phyloP scores from a whole-genome alignment of 2,797 vertebrate species.

The Staurois parvus region DNA sequence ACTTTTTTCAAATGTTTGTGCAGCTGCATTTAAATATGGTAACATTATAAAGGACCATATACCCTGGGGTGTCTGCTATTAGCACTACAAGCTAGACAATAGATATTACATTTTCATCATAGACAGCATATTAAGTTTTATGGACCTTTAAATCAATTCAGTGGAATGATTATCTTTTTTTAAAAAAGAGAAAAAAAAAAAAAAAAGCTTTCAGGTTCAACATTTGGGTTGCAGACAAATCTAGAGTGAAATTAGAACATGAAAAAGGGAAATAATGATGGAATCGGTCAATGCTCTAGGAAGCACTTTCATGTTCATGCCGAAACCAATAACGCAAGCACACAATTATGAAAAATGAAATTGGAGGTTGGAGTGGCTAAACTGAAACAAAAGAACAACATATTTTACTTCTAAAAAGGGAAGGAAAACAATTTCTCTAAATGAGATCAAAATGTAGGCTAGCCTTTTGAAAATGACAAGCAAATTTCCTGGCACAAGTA shows the following conservation, averaged over 20 bases:
- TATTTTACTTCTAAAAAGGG: conserved; percentile 47
- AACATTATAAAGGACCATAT: background rate
- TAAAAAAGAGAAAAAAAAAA: background rate
- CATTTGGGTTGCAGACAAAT: background rate
- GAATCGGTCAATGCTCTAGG: conserved; percentile 30
- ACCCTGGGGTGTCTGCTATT: too few relatives aligned
- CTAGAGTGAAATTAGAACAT: background rate
- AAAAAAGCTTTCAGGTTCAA: background rate
- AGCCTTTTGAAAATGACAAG: conserved; percentile 20
- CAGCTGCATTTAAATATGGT: background rate
- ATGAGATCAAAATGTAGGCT: conserved; percentile 50
- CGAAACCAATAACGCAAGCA: conserved; percentile 38
- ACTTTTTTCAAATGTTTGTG: too few relatives aligned
- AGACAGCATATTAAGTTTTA: background rate
- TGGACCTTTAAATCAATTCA: background rate
- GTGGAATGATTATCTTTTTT: background rate
- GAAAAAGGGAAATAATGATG: background rate
- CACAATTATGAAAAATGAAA: conserved; percentile 54
- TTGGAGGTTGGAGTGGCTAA: conserved; percentile 24
- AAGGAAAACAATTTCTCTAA: conserved; percentile 50
- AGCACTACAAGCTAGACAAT: background rate
- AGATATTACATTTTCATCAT: background rate
- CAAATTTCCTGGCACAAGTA: conserved; percentile 35
- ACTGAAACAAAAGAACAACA: conserved; percentile 27
- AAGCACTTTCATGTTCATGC: conserved; percentile 29